These are phyloP conservation scores for Leptobrachium ailaonicum DNA, from an alignment of 2,113 vertebrate genomes.

Conservation along the genomic window DNA sequence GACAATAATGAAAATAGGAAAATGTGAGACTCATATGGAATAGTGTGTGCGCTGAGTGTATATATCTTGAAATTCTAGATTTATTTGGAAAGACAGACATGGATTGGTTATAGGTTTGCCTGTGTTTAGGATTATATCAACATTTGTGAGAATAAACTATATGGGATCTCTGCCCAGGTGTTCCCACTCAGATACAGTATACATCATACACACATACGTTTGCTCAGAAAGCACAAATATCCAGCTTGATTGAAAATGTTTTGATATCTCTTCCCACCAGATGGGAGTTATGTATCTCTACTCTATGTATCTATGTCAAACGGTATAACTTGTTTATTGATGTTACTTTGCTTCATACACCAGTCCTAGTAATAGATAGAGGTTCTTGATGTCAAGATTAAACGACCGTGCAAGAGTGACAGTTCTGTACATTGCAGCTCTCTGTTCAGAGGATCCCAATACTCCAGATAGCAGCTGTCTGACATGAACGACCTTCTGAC, in stretches of 20 bases:
- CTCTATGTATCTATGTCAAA: slow-evolving; percentile 10
- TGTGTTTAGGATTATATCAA: not conserved
- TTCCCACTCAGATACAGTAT: slow-evolving; percentile 8
- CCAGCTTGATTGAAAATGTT: not conserved
- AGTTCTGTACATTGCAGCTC: not conserved
- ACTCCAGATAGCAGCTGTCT: too few relatives aligned
- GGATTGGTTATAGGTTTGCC: not conserved
- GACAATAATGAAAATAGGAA: too few relatives aligned
- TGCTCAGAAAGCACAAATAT: slow-evolving; percentile 10
- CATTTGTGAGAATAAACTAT: not conserved
- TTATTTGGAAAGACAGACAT: too few relatives aligned
- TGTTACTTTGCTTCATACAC: slow-evolving; percentile 7
- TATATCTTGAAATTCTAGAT: too few relatives aligned
- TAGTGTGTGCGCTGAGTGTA: too few relatives aligned
- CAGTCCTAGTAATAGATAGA: not conserved
- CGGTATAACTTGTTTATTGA: slow-evolving; percentile 27
- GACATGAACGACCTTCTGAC: too few relatives aligned
- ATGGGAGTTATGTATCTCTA: slow-evolving; percentile 10
- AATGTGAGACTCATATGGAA: too few relatives aligned
- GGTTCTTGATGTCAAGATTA: not conserved
- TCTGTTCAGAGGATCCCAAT: too few relatives aligned
- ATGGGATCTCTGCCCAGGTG: slow-evolving; percentile 3
- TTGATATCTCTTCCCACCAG: slow-evolving; percentile 8
- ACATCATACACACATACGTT: not conserved
- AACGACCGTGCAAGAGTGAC: not conserved